These are phyloP conservation scores for Tuberolachnus salignus DNA, from an alignment of 2,888 invertebrate species.

Conservation along the genomic window DNA sequence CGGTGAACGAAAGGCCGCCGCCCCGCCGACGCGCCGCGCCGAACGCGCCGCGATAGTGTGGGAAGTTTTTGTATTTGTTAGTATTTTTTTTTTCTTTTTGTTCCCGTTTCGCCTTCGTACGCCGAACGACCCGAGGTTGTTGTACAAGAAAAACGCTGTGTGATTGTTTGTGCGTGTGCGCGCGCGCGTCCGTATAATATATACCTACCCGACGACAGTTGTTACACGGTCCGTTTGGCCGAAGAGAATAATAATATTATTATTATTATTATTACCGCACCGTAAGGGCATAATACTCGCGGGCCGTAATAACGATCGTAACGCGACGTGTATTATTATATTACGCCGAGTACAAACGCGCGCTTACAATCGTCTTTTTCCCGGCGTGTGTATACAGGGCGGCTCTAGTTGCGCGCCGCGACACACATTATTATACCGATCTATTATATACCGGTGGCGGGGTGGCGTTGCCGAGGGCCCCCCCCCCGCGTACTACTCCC, in stretches of 20 bases:
- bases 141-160: no score
- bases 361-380: not conserved
- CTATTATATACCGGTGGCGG: no score
- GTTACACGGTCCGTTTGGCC: conserved; percentile 29
- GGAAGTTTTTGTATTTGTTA: conserved; percentile 3
- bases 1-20: conserved; percentile 22
- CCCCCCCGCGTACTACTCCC: no score
- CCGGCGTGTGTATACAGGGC: no score
- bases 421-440: no score
- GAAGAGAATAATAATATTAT: conserved; percentile 9
- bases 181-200: not conserved
- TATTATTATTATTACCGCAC: conserved; percentile 1
- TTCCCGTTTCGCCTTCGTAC: not conserved
- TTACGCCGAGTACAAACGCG: not conserved
- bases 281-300: not conserved
- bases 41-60: conserved; percentile 14
- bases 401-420: no score
- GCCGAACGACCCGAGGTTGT: no score
- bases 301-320: not conserved
- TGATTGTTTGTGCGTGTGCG: not conserved
- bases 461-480: no score
- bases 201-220: not conserved
- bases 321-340: not conserved
- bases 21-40: not conserved
- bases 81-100: not conserved